phyloP scores from a whole-genome alignment of 2,113 vertebrate genomes.

The Barbus barbus region DNA sequence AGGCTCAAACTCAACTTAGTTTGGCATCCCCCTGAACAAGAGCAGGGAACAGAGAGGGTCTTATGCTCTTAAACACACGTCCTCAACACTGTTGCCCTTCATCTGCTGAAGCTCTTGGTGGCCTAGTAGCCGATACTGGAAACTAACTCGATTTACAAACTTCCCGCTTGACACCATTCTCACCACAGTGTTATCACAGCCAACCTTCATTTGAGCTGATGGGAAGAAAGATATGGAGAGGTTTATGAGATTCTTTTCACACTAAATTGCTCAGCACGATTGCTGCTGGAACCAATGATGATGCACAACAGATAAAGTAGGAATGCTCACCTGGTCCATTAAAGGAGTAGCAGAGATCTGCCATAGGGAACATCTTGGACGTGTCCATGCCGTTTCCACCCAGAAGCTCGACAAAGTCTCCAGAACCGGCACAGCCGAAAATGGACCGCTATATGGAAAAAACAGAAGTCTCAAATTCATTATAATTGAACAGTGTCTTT shows the following conservation, averaged over 20 bases:
- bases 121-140: conserved; percentile 88
- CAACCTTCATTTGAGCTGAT: conserved; percentile 90
- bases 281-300: too few relatives aligned
- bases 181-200: conserved; percentile 91
- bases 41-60: too few relatives aligned
- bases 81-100: conserved; percentile 86
- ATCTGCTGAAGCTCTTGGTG: conserved; percentile 80
- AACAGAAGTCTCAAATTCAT: neutral
- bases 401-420: conserved; percentile 90
- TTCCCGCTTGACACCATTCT: conserved; percentile 93
- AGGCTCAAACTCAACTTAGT: conserved; percentile 53
- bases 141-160: conserved; percentile 87
- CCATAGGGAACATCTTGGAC: conserved; percentile 89
- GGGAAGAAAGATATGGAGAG: neutral
- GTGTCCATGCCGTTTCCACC: conserved; percentile 90
- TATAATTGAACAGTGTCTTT: neutral
- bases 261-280: neutral
- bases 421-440: conserved; percentile 79
- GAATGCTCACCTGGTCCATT: conserved; percentile 84
- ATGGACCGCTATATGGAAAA: conserved; percentile 76
- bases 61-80: conserved; percentile 83
- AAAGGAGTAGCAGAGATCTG: conserved; percentile 89
- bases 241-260: neutral
- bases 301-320: neutral
- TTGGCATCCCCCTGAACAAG: conserved; percentile 37